These are phyloP conservation scores for Polydrusus cervinus DNA, from an alignment of 2,888 invertebrate species.

Conservation along the genomic window DNA sequence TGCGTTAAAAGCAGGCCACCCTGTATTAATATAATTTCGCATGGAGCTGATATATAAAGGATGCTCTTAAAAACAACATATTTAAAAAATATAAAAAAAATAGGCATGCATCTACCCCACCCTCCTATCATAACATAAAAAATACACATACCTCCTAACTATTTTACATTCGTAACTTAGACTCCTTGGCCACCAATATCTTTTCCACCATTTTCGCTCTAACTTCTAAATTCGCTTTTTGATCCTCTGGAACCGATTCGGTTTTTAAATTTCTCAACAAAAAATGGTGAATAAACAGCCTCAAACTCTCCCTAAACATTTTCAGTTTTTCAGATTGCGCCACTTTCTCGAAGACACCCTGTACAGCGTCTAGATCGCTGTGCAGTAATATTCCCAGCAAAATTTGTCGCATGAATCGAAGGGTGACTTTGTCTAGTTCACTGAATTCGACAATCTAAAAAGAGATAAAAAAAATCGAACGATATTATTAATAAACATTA, in stretches of 20 bases:
- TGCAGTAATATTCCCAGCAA: slow-evolving; percentile 83
- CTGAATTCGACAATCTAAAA: slow-evolving; percentile 88
- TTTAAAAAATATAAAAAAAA: too few relatives aligned
- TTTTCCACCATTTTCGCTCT: slow-evolving; percentile 80
- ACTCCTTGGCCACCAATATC: slow-evolving; percentile 71
- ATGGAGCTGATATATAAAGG: too few relatives aligned
- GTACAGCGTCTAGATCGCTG: slow-evolving; percentile 75
- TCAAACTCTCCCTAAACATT: slow-evolving; percentile 87
- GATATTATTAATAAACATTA: slow-evolving; percentile 3
- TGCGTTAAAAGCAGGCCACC: too few relatives aligned
- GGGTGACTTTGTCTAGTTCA: slow-evolving; percentile 85
- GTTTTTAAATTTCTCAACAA: slow-evolving; percentile 79
- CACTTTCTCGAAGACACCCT: slow-evolving; percentile 82
- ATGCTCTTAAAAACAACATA: too few relatives aligned
- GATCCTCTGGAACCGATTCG: slow-evolving; percentile 70
- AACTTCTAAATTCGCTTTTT: slow-evolving; percentile 73
- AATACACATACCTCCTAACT: too few relatives aligned
- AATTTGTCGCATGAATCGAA: slow-evolving; percentile 87
- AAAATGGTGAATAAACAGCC: slow-evolving; percentile 84
- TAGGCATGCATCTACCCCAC: too few relatives aligned
- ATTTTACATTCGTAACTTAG: slow-evolving; percentile 27
- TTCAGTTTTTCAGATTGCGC: slow-evolving; percentile 83
- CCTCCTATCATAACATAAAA: too few relatives aligned
- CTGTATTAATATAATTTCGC: too few relatives aligned
- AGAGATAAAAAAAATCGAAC: slow-evolving; percentile 56